Evolutionary conservation across 2,888 invertebrate genomes (phyloP).

Genomic region (Sphaerophoria taeniata): DNA sequence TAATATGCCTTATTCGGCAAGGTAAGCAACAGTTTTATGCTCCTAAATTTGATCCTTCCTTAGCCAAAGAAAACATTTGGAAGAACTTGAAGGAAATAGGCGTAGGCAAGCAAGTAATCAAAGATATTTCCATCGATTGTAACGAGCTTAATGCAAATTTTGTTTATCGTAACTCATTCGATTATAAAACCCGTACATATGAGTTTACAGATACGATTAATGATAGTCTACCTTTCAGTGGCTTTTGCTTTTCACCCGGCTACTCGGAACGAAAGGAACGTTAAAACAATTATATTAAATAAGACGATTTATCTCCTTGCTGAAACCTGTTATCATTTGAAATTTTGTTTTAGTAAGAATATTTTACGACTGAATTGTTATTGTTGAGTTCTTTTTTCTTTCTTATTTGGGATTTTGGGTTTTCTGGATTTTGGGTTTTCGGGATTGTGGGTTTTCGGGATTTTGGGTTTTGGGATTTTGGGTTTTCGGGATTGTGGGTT

Average conservation of each 20-base stretch:
- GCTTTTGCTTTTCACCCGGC: not conserved
- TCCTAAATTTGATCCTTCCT: not conserved
- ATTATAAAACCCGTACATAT: not conserved
- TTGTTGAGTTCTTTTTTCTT: no score
- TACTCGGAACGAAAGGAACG: not conserved
- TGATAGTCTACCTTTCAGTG: not conserved
- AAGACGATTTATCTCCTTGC: not conserved
- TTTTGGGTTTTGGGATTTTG: no score
- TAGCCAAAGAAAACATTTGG: not conserved
- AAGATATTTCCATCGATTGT: not conserved
- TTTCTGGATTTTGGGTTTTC: no score
- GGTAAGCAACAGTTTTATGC: not conserved
- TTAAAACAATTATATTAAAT: not conserved
- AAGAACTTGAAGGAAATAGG: constrained; percentile 1
- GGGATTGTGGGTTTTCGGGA: no score
- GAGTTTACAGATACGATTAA: not conserved
- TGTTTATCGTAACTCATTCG: not conserved
- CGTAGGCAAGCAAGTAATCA: not conserved
- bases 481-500: no score
- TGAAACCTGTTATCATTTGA: not conserved
- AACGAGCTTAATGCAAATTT: not conserved
- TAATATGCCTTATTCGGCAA: not conserved
- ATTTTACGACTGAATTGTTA: no score
- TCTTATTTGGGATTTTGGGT: no score
- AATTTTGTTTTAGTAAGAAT: no score